phyloP scores from a whole-genome alignment of 2,888 invertebrate species.

The Eutolmus rufibarbis region DNA sequence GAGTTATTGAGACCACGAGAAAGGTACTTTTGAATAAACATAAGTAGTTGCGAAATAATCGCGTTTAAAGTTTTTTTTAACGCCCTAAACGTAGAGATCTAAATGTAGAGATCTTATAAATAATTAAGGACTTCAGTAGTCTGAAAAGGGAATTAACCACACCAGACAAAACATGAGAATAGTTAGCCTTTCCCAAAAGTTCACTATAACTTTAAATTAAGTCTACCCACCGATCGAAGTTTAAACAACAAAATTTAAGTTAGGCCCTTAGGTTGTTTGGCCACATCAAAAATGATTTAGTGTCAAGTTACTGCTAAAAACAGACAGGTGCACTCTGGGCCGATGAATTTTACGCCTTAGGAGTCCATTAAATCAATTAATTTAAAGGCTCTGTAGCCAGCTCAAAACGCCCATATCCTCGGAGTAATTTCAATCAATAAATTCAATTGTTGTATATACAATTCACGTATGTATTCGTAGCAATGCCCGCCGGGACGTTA shows the following conservation, averaged over 20 bases:
- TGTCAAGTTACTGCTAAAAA: neutral
- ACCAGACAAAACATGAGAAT: neutral
- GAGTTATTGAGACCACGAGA: no score
- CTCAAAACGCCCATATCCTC: neutral
- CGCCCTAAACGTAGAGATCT: no score
- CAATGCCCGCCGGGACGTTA: neutral
- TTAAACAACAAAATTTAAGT: neutral
- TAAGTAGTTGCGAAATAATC: no score
- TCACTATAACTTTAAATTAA: neutral
- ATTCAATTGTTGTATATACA: neutral
- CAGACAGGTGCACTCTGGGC: neutral
- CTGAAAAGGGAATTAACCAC: neutral
- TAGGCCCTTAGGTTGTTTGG: neutral
- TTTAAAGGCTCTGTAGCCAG: neutral
- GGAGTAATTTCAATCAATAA: neutral
- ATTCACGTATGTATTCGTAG: neutral
- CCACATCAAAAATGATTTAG: neutral
- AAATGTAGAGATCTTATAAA: no score
- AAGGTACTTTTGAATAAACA: no score
- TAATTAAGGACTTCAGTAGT: neutral
- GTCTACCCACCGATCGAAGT: neutral
- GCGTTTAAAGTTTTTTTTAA: no score
- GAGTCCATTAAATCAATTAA: neutral
- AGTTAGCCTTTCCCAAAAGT: neutral
- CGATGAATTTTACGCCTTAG: neutral